Base-by-base conservation (phyloP, 2,113 vertebrate genomes). In the Cryptotis parvus region DNA sequence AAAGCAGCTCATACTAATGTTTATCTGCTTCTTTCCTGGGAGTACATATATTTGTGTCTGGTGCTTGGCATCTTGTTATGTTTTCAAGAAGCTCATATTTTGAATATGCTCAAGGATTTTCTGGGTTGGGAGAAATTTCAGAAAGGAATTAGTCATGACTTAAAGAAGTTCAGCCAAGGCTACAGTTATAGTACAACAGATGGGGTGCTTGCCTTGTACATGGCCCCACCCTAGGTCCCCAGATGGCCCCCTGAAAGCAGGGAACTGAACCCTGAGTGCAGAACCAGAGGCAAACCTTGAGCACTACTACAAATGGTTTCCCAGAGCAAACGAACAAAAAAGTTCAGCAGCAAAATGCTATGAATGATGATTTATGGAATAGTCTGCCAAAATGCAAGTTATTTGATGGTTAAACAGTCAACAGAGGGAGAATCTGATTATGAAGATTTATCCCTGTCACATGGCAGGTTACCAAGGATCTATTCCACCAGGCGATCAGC, bases 101-200 rank as follows among this genome's bases (percentile, higher is more conserved):
- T 97, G 83, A n/a, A n/a, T n/a, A 97, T 96, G 93, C 86, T 96
- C 70, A 94, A 86, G 55, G 80, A 96, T 94, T 95, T 97, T 86
- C 89, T 95, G 82, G 65, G 61, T 79, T 68, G 95, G 43, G 81
- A 95, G 49, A 94, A 93, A 66, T 96, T 96, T 63, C 76, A 41
- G 35, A 89, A 76, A 75, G 91, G 92, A 79, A 65, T 95, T 80
- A 84, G 91, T 85, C 84, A 81, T 41, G 95, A 95, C 55, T 85
- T 96, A 49, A 92, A 84, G 83, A 94, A 85, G 29, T 72, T 74
- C 55, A 58, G 55, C 55, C 5, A 58, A 58, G 20, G 18, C 55
- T 58, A 20, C 6, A 58, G 22, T 58, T 18, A 18, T 55, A 55
- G 52, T 58, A 58, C 55, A 58, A 20, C 55, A 58, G 55, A 6